Conservation (phyloP, 1,140 invertebrate species). For the Ceratitis capitata region DNA sequence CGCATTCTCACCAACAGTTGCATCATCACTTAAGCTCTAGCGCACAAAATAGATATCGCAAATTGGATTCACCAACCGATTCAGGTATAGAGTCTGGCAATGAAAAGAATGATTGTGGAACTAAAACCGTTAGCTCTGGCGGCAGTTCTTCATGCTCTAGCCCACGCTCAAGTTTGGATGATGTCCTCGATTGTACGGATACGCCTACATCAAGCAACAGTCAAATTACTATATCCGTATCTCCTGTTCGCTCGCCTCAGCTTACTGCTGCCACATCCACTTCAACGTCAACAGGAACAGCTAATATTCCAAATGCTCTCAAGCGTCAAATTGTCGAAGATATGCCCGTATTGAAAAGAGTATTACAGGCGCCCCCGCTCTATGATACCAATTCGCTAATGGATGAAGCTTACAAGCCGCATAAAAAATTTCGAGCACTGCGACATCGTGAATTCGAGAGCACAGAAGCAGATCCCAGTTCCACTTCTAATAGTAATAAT, state of each 20-base stretch:
- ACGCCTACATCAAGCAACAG: constrained; percentile 43
- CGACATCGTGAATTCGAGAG: constrained; percentile 81
- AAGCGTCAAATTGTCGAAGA: constrained; percentile 78
- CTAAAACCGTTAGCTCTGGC: constrained; percentile 74
- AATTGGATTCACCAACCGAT: constrained; percentile 89
- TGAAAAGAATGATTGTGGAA: constrained; percentile 80
- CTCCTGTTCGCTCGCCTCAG: constrained; percentile 58
- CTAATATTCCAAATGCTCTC: constrained; percentile 43
- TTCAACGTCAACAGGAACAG: neutral
- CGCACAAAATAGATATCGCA: constrained; percentile 73
- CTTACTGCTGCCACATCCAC: constrained; percentile 43
- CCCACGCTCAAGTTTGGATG: constrained; percentile 84
- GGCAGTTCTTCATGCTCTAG: constrained; percentile 84
- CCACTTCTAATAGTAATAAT: constrained; percentile 48
- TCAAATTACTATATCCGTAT: constrained; percentile 50
- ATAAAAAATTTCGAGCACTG: constrained; percentile 91
- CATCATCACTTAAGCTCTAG: constrained; percentile 61
- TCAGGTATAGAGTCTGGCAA: constrained; percentile 94
- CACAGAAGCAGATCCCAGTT: constrained; percentile 70
- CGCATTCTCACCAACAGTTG: constrained; percentile 60
- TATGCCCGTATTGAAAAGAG: constrained; percentile 92
- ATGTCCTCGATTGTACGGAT: constrained; percentile 74
- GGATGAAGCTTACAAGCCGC: constrained; percentile 94
- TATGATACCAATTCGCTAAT: constrained; percentile 89
- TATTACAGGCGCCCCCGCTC: constrained; percentile 88